phyloP scores from a whole-genome alignment of 2,797 vertebrate species.

The Malurus splendens region DNA sequence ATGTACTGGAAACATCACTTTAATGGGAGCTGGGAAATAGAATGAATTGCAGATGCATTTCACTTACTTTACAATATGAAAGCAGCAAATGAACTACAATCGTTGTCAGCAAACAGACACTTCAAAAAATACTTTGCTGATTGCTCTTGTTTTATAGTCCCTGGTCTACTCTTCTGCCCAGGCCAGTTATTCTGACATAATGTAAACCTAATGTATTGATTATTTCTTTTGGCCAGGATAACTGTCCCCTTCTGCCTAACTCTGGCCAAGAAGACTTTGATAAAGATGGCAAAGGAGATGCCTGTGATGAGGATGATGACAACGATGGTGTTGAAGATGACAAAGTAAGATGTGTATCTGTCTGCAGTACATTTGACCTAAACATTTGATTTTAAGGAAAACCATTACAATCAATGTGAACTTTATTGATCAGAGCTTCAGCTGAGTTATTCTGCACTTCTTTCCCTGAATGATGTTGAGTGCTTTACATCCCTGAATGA shows the following conservation, averaged over 20 bases:
- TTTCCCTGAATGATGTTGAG: neutral
- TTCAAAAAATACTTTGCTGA: neutral
- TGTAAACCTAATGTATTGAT: neutral
- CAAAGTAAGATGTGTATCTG: conserved; percentile 73
- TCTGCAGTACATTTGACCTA: neutral
- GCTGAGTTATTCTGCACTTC: neutral
- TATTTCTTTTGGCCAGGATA: conserved; percentile 79
- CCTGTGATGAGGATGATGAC: conserved; percentile 96
- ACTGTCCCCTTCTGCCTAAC: conserved; percentile 93
- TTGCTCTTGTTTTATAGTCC: neutral
- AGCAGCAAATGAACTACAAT: neutral
- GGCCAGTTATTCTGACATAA: neutral
- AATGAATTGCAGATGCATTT: conserved; percentile 22
- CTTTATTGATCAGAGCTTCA: neutral
- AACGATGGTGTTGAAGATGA: conserved; percentile 92
- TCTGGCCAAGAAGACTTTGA: conserved; percentile 98
- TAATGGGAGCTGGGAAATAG: neutral
- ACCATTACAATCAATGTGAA: neutral
- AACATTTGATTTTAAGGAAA: neutral
- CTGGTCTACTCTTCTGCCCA: neutral
- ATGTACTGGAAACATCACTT: neutral
- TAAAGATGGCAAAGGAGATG: conserved; percentile 92
- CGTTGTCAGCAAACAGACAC: neutral
- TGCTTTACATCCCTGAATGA: neutral
- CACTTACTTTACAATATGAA: neutral